Evolutionary conservation across 2,797 vertebrate genomes (phyloP).

Genomic region (Artibeus jamaicensis): DNA sequence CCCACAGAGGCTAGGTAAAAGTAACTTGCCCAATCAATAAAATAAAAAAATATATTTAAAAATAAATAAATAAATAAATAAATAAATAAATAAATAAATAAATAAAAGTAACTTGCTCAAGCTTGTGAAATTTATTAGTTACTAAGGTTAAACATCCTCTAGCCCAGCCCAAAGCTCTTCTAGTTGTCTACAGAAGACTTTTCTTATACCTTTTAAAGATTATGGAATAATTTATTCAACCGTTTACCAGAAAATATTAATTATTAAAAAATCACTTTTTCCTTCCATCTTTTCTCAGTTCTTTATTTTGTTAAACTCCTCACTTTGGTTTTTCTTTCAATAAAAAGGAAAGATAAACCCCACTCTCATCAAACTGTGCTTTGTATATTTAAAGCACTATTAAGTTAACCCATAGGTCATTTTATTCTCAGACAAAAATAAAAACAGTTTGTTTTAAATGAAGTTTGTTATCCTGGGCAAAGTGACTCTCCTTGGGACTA

Average conservation of each 20-base stretch:
- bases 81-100: too few species aligned
- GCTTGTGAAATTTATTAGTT: background rate
- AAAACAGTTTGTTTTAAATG: background rate
- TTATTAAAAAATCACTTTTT: background rate
- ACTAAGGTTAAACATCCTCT: constrained; percentile 13
- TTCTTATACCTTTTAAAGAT: background rate
- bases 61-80: too few species aligned
- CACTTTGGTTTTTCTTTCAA: background rate
- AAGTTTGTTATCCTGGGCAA: background rate
- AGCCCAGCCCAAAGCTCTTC: background rate
- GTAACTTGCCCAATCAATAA: background rate
- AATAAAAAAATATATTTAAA: too few species aligned
- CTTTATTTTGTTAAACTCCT: background rate
- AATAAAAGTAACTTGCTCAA: too few species aligned
- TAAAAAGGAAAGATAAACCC: background rate
- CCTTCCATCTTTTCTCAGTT: background rate
- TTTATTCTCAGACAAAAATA: constrained; percentile 18
- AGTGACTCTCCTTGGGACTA: background rate
- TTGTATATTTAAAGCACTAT: background rate
- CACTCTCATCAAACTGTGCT: background rate
- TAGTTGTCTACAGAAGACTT: constrained; percentile 7
- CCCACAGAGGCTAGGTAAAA: background rate
- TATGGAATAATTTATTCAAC: background rate
- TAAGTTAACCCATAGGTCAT: background rate
- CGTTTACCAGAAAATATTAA: constrained; percentile 10